Percentiles rank a stretch among this genome's conserved stretches.
phyloP scores from a whole-genome alignment of 2,113 vertebrate genomes.

The Ia io region DNA sequence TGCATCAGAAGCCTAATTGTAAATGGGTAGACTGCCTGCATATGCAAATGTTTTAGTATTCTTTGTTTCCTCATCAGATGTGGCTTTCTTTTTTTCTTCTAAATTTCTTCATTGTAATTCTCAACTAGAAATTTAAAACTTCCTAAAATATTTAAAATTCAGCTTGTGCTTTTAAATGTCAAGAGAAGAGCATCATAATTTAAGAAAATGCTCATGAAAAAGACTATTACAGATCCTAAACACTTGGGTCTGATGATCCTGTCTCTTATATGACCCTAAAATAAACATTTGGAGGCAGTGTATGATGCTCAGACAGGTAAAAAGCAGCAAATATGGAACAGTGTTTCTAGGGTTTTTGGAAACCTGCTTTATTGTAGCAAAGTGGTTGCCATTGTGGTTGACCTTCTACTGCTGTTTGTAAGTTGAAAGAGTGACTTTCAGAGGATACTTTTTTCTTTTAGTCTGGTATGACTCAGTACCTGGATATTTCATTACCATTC shows the following conservation, averaged over 20 bases:
- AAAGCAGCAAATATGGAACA: neutral
- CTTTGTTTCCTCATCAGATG: conserved; percentile 41
- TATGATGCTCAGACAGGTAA: conserved; percentile 19
- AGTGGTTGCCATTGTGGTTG: neutral
- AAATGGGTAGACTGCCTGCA: conserved; percentile 30
- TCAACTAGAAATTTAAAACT: conserved; percentile 58
- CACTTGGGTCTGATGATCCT: conserved; percentile 28
- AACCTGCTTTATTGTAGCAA: conserved; percentile 21
- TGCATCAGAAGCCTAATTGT: conserved; percentile 26
- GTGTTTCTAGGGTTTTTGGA: conserved; percentile 30
- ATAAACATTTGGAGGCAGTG: conserved; percentile 22
- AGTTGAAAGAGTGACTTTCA: conserved; percentile 46
- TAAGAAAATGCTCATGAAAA: conserved; percentile 58
- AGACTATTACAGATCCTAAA: conserved; percentile 45
- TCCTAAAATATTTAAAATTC: conserved; percentile 56
- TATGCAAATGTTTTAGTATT: conserved; percentile 33
- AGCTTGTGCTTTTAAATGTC: conserved; percentile 67
- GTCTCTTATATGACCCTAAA: neutral
- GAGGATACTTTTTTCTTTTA: conserved; percentile 54
- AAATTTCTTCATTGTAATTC: conserved; percentile 57
- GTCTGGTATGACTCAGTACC: conserved; percentile 51
- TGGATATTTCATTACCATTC: conserved; percentile 64
- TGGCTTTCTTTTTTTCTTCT: conserved; percentile 30
- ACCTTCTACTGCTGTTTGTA: conserved; percentile 17
- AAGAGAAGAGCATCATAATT: conserved; percentile 58